A percentile compares a stretch with the other conserved stretches of the same genome.
These are phyloP conservation scores for Oceanodroma tethys DNA, from an alignment of 2,113 vertebrate genomes.

Conservation along the genomic window DNA sequence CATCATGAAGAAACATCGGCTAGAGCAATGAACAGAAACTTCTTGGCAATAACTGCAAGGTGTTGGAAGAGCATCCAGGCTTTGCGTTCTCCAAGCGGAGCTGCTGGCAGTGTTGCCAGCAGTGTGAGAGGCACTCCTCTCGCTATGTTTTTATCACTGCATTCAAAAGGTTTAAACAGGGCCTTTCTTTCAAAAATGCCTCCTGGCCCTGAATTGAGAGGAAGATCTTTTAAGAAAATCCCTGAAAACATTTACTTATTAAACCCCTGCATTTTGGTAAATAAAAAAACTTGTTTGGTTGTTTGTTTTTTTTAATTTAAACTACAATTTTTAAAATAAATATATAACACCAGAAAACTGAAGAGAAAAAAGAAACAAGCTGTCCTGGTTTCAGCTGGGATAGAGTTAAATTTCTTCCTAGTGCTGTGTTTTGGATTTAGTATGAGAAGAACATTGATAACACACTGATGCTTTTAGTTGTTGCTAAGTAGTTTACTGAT, in stretches of 20 bases:
- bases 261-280: neutral
- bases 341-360: neutral
- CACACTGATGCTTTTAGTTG: too few relatives aligned
- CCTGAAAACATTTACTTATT: neutral
- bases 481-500: too few relatives aligned
- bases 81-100: neutral
- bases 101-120: accelerated
- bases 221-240: neutral
- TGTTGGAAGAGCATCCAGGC: neutral
- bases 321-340: neutral
- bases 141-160: accelerated
- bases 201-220: neutral
- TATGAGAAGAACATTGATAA: too few relatives aligned
- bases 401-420: too few relatives aligned
- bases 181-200: neutral
- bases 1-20: neutral
- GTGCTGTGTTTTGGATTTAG: too few relatives aligned
- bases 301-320: neutral
- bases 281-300: neutral
- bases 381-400: too few relatives aligned
- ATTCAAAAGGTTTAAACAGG: neutral
- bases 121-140: accelerated
- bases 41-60: neutral
- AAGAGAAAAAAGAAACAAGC: neutral
- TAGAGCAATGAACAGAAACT: neutral